phyloP scores from a whole-genome alignment of 2,888 invertebrate genomes.

The Tetranychus piercei region DNA sequence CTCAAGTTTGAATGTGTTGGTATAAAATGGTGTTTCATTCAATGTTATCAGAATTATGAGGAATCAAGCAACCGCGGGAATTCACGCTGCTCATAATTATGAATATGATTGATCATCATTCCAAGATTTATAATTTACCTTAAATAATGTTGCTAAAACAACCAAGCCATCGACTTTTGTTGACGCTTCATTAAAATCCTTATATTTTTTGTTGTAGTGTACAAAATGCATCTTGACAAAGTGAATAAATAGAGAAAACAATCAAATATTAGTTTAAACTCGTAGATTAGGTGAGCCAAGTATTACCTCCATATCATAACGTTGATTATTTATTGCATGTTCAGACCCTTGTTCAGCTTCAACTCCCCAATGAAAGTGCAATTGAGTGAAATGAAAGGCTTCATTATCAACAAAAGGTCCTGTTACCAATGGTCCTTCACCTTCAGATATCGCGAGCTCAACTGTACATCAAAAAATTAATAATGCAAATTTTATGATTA shows the following conservation, averaged over 20 bases:
- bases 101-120: not conserved
- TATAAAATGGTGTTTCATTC: too few relatives aligned
- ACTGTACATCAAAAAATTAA: not conserved
- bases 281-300: not conserved
- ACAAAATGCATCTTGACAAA: conserved; percentile 5
- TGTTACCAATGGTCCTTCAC: not conserved
- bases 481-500: not conserved
- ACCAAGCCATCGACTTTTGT: conserved; percentile 6
- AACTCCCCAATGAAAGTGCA: conserved; percentile 12
- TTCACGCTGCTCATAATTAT: too few relatives aligned
- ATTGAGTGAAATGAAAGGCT: not conserved
- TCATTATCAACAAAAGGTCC: not conserved
- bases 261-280: not conserved
- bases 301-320: conserved; percentile 4
- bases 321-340: conserved; percentile 9
- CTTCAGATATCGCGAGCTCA: not conserved
- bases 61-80: too few relatives aligned
- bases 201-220: conserved; percentile 11
- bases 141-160: conserved; percentile 10
- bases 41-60: too few relatives aligned
- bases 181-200: conserved; percentile 2
- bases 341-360: conserved; percentile 2
- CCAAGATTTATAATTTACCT: not conserved
- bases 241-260: not conserved
- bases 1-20: not conserved